Percentiles rank a stretch among this genome's conserved stretches.
Conservation (phyloP, 2,797 vertebrate genomes). For the Clarias pachynema region DNA sequence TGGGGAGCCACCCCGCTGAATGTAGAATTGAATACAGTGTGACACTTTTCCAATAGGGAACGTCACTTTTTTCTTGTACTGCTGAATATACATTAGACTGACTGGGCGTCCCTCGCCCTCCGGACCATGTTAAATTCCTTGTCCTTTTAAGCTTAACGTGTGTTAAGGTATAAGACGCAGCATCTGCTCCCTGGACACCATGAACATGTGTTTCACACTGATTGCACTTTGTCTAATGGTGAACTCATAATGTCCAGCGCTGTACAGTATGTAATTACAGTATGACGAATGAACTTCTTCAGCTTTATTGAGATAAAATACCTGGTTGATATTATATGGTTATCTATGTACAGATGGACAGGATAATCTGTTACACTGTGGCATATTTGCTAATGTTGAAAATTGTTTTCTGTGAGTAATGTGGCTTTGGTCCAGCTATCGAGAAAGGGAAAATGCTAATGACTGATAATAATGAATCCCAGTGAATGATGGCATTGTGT, state of each 20-base stretch:
- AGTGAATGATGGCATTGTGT: constrained; percentile 20
- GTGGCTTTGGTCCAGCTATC: background rate
- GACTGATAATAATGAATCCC: background rate
- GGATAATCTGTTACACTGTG: background rate
- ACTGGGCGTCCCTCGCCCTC: constrained; percentile 50
- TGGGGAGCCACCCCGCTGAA: constrained; percentile 63
- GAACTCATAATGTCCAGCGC: background rate
- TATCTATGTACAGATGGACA: background rate
- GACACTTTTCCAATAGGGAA: constrained; percentile 76
- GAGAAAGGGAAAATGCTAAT: constrained; percentile 14
- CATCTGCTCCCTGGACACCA: constrained; percentile 32
- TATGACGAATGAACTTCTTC: background rate
- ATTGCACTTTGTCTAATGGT: constrained; percentile 29
- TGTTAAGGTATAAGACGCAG: constrained; percentile 41
- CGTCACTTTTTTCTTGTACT: constrained; percentile 72
- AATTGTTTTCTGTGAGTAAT: background rate
- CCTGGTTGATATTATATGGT: background rate
- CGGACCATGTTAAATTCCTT: constrained; percentile 57
- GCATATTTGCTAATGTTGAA: background rate
- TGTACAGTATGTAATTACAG: background rate
- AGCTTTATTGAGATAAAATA: background rate
- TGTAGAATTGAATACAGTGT: constrained; percentile 69
- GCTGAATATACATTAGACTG: constrained; percentile 73
- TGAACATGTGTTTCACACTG: constrained; percentile 21
- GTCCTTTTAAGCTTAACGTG: constrained; percentile 28